phyloP scores from a whole-genome alignment of 2,888 invertebrate genomes.

The Callimorpha dominula region DNA sequence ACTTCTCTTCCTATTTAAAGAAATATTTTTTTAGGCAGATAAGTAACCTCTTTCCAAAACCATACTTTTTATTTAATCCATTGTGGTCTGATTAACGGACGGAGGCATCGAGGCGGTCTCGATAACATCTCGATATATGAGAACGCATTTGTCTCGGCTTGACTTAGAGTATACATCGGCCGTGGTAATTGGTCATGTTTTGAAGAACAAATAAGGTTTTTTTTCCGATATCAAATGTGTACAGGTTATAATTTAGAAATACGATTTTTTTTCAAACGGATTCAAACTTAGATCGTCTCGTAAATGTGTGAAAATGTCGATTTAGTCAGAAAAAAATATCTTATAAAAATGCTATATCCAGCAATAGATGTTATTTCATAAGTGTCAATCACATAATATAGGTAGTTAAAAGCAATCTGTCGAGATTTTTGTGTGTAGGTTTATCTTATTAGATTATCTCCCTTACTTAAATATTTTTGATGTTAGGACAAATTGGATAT shows the following conservation, averaged over 20 bases:
- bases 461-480: not conserved
- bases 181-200: slow-evolving; percentile 53
- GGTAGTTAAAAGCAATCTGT: too few relatives aligned
- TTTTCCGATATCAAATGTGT: not conserved
- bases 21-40: slow-evolving; percentile 7
- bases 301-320: not conserved
- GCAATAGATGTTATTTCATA: not conserved
- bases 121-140: slow-evolving; percentile 74
- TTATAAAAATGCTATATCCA: not conserved
- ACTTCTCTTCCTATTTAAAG: not conserved
- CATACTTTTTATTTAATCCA: slow-evolving; percentile 46
- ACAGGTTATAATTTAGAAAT: not conserved
- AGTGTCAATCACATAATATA: too few relatives aligned
- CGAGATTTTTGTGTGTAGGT: not conserved
- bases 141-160: slow-evolving; percentile 69
- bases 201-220: slow-evolving; percentile 30
- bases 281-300: not conserved
- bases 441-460: not conserved
- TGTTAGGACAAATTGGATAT: not conserved
- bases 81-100: slow-evolving; percentile 53
- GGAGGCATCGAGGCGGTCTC: slow-evolving; percentile 52
- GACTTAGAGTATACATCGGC: slow-evolving; percentile 31
- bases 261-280: not conserved
- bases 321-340: not conserved
- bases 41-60: slow-evolving; percentile 9